These are phyloP conservation scores for Sycophila texana DNA, from an alignment of 2,888 invertebrate species.

Conservation along the genomic window DNA sequence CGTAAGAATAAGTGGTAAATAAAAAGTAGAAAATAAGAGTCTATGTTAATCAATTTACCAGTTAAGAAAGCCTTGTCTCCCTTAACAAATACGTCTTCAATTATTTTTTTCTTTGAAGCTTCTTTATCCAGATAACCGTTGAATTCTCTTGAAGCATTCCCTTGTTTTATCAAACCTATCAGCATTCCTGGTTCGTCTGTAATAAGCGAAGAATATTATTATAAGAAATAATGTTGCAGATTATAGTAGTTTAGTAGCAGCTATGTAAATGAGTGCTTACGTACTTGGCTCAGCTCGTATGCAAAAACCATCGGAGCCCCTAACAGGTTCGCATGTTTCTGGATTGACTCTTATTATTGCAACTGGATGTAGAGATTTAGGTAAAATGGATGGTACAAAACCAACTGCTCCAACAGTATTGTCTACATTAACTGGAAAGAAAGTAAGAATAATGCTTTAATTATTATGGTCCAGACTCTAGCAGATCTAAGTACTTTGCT, in stretches of 20 bases:
- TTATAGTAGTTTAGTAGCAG: no score
- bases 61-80: conserved; percentile 82
- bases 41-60: conserved; percentile 69
- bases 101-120: conserved; percentile 82
- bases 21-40: no score
- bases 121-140: conserved; percentile 82
- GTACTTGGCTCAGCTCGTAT: conserved; percentile 73
- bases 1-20: no score
- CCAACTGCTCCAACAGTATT: conserved; percentile 83
- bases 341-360: conserved; percentile 93
- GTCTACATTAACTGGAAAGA: conserved; percentile 80
- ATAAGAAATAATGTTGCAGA: background rate
- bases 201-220: conserved; percentile 60
- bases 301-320: conserved; percentile 90
- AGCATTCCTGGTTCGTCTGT: conserved; percentile 90
- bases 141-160: conserved; percentile 82
- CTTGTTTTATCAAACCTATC: conserved; percentile 84
- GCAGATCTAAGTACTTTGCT: no score
- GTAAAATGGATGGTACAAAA: conserved; percentile 78
- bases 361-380: conserved; percentile 88
- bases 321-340: conserved; percentile 90
- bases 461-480: no score
- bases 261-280: no score
- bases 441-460: background rate
- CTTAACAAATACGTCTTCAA: conserved; percentile 80